Base-by-base conservation (phyloP, 2,888 invertebrate genomes). In the Ectemnius lituratus region DNA sequence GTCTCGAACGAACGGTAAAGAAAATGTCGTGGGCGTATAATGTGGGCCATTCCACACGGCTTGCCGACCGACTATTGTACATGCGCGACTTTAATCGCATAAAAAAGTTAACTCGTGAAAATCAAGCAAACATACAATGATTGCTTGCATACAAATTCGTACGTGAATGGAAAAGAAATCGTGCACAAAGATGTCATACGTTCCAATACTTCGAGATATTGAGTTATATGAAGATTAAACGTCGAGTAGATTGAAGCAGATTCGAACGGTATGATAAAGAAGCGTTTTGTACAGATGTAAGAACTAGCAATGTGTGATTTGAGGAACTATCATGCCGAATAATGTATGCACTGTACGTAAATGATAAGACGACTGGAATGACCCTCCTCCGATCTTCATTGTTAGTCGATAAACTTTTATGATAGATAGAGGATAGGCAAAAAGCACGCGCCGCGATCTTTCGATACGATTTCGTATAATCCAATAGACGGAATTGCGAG, bases 1-100 rank as follows among this genome's bases (percentile, higher is more conserved):
- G 82, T 84, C 82, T 81, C 82, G 75, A 82, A 75, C 68, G 82
- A 82, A 82, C 75, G 71, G 78, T 76, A 80, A 81, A 83, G 71
- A 80, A 87, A 85, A 78, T 78, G 73, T 79, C 67, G 69, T 79
- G 75, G 77, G 75, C 74, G 81, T 81, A 69, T 76, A 80, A 82
- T 57, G 73, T 81, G 85, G 85, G 85, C 73, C 85, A 84, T 84
- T 84, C 84, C 79, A 79, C 75, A 78, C 83, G 84, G 78, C 73
- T 81, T 78, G 83, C 72, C n/a, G 67, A 73, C 58, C 77, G 70
- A 77, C 52, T 68, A 64, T 66, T 63, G 28, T 66, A 66, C 76
- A 77, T 76, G 77, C 76, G 76, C 76, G 76, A 66, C 28, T 65
- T 11, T 14, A 46, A 66, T 66, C 18, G 52, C 61, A 63, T 37